These are phyloP conservation scores for Lysandra coridon DNA, from an alignment of 2,888 invertebrate species.

Conservation along the genomic window DNA sequence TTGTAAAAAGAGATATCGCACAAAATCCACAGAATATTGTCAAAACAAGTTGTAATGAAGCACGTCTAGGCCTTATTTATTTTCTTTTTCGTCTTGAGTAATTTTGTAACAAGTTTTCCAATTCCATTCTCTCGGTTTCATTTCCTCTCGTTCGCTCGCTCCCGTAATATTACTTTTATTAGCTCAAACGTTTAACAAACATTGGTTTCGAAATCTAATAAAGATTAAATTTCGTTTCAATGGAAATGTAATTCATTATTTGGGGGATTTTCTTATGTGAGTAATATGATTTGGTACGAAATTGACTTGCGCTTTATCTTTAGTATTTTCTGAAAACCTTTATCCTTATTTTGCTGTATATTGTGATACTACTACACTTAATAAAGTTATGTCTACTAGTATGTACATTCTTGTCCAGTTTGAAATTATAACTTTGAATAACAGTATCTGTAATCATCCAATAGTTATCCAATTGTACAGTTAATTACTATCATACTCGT, in stretches of 20 bases:
- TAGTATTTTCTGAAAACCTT: neutral
- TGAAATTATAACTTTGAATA: neutral
- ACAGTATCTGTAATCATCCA: neutral
- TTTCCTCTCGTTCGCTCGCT: constrained; percentile 70
- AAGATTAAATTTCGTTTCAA: constrained; percentile 62
- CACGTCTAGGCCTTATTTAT: constrained; percentile 67
- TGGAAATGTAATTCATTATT: constrained; percentile 48
- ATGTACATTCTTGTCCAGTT: neutral
- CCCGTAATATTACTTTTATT: constrained; percentile 78
- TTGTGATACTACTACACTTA: neutral
- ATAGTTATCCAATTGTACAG: neutral
- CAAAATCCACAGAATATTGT: constrained; percentile 19
- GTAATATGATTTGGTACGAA: constrained; percentile 4
- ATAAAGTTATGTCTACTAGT: neutral
- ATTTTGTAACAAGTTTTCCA: constrained; percentile 80
- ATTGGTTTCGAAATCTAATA: constrained; percentile 73
- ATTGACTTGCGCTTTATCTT: neutral
- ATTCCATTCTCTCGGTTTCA: constrained; percentile 79
- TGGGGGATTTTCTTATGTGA: neutral
- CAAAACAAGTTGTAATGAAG: constrained; percentile 47
- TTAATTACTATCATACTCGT: neutral
- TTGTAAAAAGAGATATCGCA: neutral
- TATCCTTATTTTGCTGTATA: neutral
- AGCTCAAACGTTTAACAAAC: constrained; percentile 77
- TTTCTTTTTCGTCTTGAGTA: constrained; percentile 72